Conservation (phyloP, 2,113 vertebrate genomes). For the Columbina picui region DNA sequence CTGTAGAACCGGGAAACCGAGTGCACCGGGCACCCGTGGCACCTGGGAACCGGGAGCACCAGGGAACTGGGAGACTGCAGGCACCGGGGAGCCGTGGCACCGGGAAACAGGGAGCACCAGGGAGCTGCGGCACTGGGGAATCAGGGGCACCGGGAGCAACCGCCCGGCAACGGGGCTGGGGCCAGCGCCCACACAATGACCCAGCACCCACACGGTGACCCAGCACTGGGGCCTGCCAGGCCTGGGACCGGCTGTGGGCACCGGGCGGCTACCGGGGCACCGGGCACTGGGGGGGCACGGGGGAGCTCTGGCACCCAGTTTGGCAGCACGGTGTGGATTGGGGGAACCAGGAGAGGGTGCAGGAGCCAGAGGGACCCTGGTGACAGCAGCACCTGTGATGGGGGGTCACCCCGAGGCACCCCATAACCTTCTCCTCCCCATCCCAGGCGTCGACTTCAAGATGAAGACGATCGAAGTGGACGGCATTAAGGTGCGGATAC, state of each 20-base stretch:
- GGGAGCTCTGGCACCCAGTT: fast-evolving
- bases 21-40: background rate
- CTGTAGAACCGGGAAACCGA: background rate
- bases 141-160: background rate
- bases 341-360: background rate
- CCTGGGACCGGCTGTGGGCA: background rate
- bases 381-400: background rate
- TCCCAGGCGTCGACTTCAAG: slow-evolving; percentile 74
- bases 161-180: fast-evolving
- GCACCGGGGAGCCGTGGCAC: fast-evolving
- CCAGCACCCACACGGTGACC: background rate
- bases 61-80: too few species aligned
- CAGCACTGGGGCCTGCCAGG: background rate
- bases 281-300: background rate
- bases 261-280: background rate
- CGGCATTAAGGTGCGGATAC: slow-evolving; percentile 84
- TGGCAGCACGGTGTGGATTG: fast-evolving
- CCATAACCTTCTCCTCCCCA: background rate
- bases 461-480: slow-evolving; percentile 87
- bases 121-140: background rate
- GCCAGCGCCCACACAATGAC: background rate
- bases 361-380: too few species aligned
- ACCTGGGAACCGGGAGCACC: background rate
- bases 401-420: background rate
- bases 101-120: background rate